These are phyloP conservation scores for Xanthia icteritia DNA, from an alignment of 2,888 invertebrate genomes.

Conservation along the genomic window DNA sequence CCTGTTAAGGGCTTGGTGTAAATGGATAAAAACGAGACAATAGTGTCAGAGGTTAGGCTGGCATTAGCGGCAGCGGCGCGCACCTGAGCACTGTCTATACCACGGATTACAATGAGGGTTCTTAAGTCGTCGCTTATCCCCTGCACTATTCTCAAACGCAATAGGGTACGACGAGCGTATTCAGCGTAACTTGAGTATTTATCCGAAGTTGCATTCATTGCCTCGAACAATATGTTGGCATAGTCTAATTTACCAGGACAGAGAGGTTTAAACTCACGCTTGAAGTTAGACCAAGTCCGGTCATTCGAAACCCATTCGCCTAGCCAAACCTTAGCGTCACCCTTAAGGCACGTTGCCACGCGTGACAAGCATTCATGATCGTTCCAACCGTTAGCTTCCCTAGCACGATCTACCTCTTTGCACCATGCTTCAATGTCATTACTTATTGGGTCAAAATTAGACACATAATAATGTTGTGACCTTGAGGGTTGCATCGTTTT, in stretches of 20 bases:
- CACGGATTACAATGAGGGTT: slow-evolving; percentile 11
- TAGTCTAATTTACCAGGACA: slow-evolving; percentile 38
- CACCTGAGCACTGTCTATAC: no score
- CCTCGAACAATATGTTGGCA: slow-evolving; percentile 32
- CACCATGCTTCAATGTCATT: slow-evolving; percentile 59
- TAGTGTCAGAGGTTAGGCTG: no score
- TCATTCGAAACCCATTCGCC: slow-evolving; percentile 63
- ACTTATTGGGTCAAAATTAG: slow-evolving; percentile 62
- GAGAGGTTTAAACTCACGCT: slow-evolving; percentile 29
- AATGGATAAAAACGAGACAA: no score
- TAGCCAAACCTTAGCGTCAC: slow-evolving; percentile 56
- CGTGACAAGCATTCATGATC: slow-evolving; percentile 17
- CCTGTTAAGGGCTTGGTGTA: no score
- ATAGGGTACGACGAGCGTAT: slow-evolving; percentile 64
- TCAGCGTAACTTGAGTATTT: slow-evolving; percentile 64
- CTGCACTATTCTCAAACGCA: slow-evolving; percentile 61
- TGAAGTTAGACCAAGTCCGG: slow-evolving; percentile 45
- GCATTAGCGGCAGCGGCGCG: no score
- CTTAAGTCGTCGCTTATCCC: slow-evolving; percentile 64
- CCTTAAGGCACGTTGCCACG: slow-evolving; percentile 25
- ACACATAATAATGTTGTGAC: slow-evolving; percentile 25
- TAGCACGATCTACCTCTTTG: no score
- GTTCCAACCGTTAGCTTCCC: no score
- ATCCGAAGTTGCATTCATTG: slow-evolving; percentile 49
- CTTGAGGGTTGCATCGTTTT: slow-evolving; percentile 19